phyloP scores from a whole-genome alignment of 1,140 invertebrate genomes.

The Cylas formicarius region DNA sequence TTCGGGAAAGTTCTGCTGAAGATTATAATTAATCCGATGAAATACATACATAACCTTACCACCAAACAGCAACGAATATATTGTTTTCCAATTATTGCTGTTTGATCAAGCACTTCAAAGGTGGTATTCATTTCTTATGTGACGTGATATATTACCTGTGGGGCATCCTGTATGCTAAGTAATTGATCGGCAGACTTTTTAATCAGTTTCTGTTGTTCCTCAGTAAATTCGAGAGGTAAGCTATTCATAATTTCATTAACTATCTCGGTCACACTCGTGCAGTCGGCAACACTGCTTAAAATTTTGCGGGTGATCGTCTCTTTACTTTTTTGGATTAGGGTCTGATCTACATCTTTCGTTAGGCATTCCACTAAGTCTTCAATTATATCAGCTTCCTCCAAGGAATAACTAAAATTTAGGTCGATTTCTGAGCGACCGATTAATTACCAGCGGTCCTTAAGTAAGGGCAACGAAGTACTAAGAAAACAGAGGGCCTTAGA shows the following conservation, averaged over 20 bases:
- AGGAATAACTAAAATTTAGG: constrained; percentile 21
- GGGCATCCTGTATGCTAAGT: constrained; percentile 14
- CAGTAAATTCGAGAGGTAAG: constrained; percentile 25
- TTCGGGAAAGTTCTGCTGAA: too few relatives aligned
- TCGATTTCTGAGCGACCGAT: not conserved
- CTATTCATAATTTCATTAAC: constrained; percentile 25
- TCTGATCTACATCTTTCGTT: constrained; percentile 21
- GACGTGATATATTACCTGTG: constrained; percentile 13
- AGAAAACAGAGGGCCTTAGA: too few relatives aligned
- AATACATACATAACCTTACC: too few relatives aligned
- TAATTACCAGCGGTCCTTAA: not conserved
- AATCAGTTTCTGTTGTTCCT: constrained; percentile 22
- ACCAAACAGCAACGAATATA: too few relatives aligned
- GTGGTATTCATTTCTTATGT: constrained; percentile 3
- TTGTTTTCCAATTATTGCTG: not conserved
- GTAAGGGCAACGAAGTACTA: not conserved
- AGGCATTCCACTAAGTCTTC: constrained; percentile 24
- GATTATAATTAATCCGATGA: too few relatives aligned
- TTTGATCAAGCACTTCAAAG: not conserved
- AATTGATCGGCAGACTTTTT: constrained; percentile 19
- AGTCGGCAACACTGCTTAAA: constrained; percentile 20
- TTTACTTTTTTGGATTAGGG: constrained; percentile 13
- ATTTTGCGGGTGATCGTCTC: constrained; percentile 23
- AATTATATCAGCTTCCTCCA: constrained; percentile 27
- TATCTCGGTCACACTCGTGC: constrained; percentile 22